Evolutionary conservation across 1,140 invertebrate genomes (phyloP), one percentile per base, ranked within the genome.

Genomic region (Sipha flava): DNA sequence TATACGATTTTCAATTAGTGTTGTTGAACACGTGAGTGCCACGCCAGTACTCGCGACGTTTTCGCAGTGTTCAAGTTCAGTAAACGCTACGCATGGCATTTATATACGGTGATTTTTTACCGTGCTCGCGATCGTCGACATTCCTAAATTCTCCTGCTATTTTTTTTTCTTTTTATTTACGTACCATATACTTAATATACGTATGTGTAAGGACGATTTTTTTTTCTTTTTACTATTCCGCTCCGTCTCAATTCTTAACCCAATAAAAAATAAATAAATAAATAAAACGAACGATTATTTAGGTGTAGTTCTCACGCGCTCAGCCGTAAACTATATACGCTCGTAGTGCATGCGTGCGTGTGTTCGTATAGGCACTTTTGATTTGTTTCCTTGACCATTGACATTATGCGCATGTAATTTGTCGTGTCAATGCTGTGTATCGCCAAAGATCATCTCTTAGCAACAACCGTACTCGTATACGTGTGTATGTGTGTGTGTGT

Each of bases 361-460:
- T n/a, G n/a, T n/a, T n/a, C n/a, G n/a, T n/a, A 52, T 52, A 52
- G 7, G n/a, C 21, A 52, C 21, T 12, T 66, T 66, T 66, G 62
- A 40, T 66, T 40, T 66, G 62, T 66, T 66, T 66, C 62, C 62
- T 66, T 21, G 62, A 40, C 34, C 62, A 21, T 66, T 66, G 62
- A 66, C 62, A 66, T 52, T 64, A 64, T 64, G 31, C 59, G 29
- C 62, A 16, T 66, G 62, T 66, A 66, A 66, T 66, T 66, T 66
- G 34, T 66, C 34, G 31, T 66, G 62, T 66, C 62, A 40, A 34
- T 23, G 34, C 31, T 40, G 34, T 23, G 10, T 66, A 66, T 66
- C 62, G 34, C 34, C 34, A 10, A n/a, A 66, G n/a, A 66, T 66
- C 34, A 21, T 66, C 34, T 40, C 62, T 31, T n/a, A n/a, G n/a